Evolutionary conservation across 2,888 invertebrate genomes (phyloP), one percentile per base, ranked within the genome.

Genomic region (Amphimallon solstitiale): DNA sequence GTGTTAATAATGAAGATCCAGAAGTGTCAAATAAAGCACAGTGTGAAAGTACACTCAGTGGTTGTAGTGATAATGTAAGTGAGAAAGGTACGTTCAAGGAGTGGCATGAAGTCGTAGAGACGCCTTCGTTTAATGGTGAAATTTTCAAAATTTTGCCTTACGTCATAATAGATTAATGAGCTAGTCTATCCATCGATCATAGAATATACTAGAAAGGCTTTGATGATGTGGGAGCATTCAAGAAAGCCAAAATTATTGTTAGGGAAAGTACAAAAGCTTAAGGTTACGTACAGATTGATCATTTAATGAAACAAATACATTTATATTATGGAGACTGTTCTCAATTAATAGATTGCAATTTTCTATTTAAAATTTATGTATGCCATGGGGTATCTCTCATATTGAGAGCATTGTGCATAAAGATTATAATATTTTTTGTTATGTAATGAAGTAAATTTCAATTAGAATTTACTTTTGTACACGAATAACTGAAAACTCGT

Each of bases 81-180:
- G 62, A 64, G 37, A 37, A 10, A 35, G 67, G 61, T 19, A 35
- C 66, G 78, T 98, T 97, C 86, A 88, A 91, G 73, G 93, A 95
- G 85, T 98, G 97, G 95, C 93, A 95, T 83, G 91, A 96, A 85
- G 91, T 93, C 80, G 88, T 92, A 72, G 89, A 91, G 74, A 85
- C 88, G 78, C 86, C 87, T 78, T 90, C 93, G 69, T 88, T 88
- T 77, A 89, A 92, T 79, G 92, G 91, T 79, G 91, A 93, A 81
- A 85, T 88, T 79, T 89, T 97, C 81, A 89, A 93, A 83, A 94
- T 97, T 86, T 88, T 97, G 89, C 97, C 97, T 85, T 98, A 98
- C 86, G 95, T 96, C 85, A 92, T 96, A 83, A 92, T 96, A 85
- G 96, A 97, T 90, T 96, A 86, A 88, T 73, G 62, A 56, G 65